Evolutionary conservation across 1,140 invertebrate species (phyloP).

Genomic region (Lepidostoma basale): DNA sequence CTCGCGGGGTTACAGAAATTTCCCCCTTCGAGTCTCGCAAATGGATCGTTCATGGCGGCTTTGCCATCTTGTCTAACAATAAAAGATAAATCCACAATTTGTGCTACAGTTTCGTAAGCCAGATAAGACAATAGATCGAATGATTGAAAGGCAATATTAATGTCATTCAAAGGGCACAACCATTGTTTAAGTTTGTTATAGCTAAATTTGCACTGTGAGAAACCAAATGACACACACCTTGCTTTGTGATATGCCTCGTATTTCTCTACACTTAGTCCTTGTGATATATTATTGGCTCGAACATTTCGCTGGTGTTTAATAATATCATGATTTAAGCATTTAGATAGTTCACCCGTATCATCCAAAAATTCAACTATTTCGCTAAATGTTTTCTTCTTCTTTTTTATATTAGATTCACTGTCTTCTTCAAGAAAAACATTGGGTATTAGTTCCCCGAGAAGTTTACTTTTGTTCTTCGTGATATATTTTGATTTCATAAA

Average conservation of each 20-base stretch:
- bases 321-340: conserved; percentile 48
- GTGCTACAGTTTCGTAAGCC: conserved; percentile 71
- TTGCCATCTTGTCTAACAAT: conserved; percentile 66
- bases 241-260: conserved; percentile 61
- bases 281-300: conserved; percentile 53
- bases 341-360: conserved; percentile 54
- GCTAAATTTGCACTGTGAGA: conserved; percentile 28
- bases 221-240: conserved; percentile 57
- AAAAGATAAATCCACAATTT: conserved; percentile 70
- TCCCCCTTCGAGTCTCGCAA: conserved; percentile 53
- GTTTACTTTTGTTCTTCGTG: conserved; percentile 40
- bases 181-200: conserved; percentile 64
- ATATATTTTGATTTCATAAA: conserved; percentile 50
- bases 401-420: conserved; percentile 27
- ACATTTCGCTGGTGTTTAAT: conserved; percentile 53
- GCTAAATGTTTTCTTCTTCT: conserved; percentile 34
- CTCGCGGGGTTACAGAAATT: conserved; percentile 57
- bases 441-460: conserved; percentile 29
- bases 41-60: conserved; percentile 60
- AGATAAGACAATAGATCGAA: conserved; percentile 67
- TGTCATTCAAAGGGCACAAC: conserved; percentile 57
- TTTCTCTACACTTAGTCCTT: conserved; percentile 51
- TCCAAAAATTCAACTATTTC: conserved; percentile 46
- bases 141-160: conserved; percentile 60
- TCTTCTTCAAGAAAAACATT: conserved; percentile 37